These are phyloP conservation scores for Chironomus riparius DNA, from an alignment of 2,888 invertebrate genomes.

Conservation along the genomic window DNA sequence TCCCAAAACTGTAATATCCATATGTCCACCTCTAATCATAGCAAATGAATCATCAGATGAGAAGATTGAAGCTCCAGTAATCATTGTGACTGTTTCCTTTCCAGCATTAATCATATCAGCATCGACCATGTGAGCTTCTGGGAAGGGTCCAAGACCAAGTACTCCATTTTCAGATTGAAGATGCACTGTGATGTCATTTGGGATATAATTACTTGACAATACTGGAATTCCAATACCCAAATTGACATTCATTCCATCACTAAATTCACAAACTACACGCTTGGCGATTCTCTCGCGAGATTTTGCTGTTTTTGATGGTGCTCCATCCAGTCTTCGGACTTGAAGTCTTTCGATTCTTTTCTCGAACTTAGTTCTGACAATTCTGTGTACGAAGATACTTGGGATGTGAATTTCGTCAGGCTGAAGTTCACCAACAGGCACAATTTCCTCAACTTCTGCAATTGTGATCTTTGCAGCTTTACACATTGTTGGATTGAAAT, in stretches of 20 bases:
- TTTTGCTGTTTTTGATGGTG: conserved; percentile 46
- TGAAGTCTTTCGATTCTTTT: conserved; percentile 81
- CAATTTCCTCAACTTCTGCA: conserved; percentile 95
- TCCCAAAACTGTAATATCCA: conserved; percentile 84
- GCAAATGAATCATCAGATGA: conserved; percentile 96
- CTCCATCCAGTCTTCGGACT: conserved; percentile 43
- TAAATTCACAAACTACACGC: conserved; percentile 91
- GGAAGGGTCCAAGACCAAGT: conserved; percentile 90
- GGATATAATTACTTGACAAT: conserved; percentile 89
- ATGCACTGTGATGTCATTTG: conserved; percentile 70
- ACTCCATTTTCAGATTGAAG: conserved; percentile 98
- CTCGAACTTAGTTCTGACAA: conserved; percentile 73
- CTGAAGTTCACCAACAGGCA: conserved; percentile 66
- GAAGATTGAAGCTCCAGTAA: conserved; percentile 84
- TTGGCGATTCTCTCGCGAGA: conserved; percentile 79
- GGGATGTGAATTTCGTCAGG: conserved; percentile 85
- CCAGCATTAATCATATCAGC: conserved; percentile 97
- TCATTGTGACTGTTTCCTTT: conserved; percentile 91
- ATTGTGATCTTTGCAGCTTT: conserved; percentile 83
- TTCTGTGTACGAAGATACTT: conserved; percentile 84
- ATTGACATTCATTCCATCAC: conserved; percentile 95
- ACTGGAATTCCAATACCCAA: conserved; percentile 95
- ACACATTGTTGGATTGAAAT: conserved; percentile 95
- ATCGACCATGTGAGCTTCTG: conserved; percentile 64
- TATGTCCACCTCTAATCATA: conserved; percentile 98